These are phyloP conservation scores for Bradysia coprophila DNA, from an alignment of 1,140 invertebrate genomes.

Conservation along the genomic window DNA sequence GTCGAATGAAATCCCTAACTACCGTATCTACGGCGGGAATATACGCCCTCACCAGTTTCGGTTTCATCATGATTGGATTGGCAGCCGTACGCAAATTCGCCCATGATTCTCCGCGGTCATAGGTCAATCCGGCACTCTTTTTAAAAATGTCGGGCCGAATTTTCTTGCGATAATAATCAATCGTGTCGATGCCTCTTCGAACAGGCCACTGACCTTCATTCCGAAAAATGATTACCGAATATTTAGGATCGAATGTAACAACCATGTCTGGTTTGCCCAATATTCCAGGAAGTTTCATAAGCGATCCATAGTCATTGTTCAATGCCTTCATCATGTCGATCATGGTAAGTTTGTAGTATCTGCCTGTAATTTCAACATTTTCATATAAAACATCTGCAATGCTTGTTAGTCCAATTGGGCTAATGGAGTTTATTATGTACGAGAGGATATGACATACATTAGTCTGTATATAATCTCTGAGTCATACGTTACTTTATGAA, in stretches of 20 bases:
- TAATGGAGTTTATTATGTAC: too few relatives aligned
- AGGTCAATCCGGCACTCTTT: slow-evolving; percentile 1
- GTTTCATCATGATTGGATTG: too few relatives aligned
- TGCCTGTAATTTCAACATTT: too few relatives aligned
- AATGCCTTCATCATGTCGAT: not conserved
- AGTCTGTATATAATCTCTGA: too few relatives aligned
- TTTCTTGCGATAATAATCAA: slow-evolving; percentile 7
- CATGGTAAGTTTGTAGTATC: not conserved
- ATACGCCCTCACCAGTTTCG: slow-evolving; percentile 4
- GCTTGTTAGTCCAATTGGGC: too few relatives aligned
- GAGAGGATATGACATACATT: too few relatives aligned
- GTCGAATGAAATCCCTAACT: slow-evolving; percentile 8
- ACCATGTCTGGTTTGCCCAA: slow-evolving; percentile 3
- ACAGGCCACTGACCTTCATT: slow-evolving; percentile 5
- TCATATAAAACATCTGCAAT: too few relatives aligned
- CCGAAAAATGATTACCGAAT: slow-evolving; percentile 7
- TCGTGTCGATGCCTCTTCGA: slow-evolving; percentile 3
- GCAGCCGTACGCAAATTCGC: slow-evolving; percentile 5
- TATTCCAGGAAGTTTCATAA: slow-evolving; percentile 2
- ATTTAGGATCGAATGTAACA: slow-evolving; percentile 4
- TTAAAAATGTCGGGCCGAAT: slow-evolving; percentile 5
- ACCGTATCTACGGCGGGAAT: not conserved
- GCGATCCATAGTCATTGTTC: slow-evolving; percentile 4
- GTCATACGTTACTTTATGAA: too few relatives aligned
- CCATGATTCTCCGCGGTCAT: slow-evolving; percentile 6